Conservation (phyloP, 2,113 vertebrate genomes). For the Carassius auratus region DNA sequence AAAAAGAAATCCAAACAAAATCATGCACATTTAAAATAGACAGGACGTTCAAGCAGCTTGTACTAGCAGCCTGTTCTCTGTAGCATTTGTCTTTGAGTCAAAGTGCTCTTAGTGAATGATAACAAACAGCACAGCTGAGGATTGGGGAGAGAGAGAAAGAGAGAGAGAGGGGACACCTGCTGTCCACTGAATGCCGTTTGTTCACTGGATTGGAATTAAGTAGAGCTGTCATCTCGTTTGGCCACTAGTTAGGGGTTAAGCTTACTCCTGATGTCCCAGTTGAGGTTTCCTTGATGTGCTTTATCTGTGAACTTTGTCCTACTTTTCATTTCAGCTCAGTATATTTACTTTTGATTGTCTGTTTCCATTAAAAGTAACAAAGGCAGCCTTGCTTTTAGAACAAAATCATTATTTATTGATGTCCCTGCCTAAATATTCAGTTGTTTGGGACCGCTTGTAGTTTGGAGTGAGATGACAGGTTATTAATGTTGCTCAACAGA, state of each 20-base stretch:
- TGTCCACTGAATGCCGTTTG: slow-evolving; percentile 28
- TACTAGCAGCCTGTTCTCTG: slow-evolving; percentile 13
- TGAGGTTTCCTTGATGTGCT: slow-evolving; percentile 1
- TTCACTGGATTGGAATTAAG: slow-evolving; percentile 51
- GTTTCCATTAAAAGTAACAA: not conserved
- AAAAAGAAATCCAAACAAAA: too few species aligned
- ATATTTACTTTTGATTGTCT: not conserved
- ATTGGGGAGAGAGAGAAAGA: slow-evolving; percentile 23
- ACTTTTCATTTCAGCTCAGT: slow-evolving; percentile 14
- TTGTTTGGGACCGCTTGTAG: not conserved
- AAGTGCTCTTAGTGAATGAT: slow-evolving; percentile 33
- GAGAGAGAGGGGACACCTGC: not conserved
- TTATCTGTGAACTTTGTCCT: slow-evolving; percentile 47
- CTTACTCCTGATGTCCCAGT: not conserved
- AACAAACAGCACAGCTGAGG: slow-evolving; percentile 54
- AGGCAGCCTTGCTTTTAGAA: not conserved
- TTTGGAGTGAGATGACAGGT: not conserved
- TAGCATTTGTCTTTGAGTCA: slow-evolving; percentile 42
- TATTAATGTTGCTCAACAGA: slow-evolving; percentile 12
- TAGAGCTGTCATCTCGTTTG: slow-evolving; percentile 43
- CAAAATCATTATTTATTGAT: slow-evolving; percentile 10
- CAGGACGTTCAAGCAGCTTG: not conserved
- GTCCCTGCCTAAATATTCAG: not conserved
- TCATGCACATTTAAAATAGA: too few species aligned
- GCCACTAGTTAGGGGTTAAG: slow-evolving; percentile 41